Percentiles rank a stretch among this genome's conserved stretches.
Evolutionary conservation across 2,888 invertebrate genomes (phyloP).

Genomic region (Drosophila falleni): DNA sequence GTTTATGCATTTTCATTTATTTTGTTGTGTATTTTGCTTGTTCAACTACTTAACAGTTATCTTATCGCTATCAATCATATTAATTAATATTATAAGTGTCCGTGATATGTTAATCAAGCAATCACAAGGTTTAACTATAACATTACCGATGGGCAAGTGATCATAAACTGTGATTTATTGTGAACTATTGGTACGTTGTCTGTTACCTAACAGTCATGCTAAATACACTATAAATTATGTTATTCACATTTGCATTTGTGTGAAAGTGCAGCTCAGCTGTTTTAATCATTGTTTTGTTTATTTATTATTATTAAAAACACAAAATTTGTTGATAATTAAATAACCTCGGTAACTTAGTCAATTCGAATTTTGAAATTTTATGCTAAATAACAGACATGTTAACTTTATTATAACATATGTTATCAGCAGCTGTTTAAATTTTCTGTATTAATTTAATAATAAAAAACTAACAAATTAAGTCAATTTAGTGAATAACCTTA

Average conservation of each 20-base stretch:
- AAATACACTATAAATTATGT: neutral
- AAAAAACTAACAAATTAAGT: neutral
- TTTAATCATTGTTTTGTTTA: neutral
- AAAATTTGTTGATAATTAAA: constrained; percentile 2
- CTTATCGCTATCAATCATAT: constrained; percentile 53
- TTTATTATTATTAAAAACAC: neutral
- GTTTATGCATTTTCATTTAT: constrained; percentile 1
- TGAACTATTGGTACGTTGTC: neutral
- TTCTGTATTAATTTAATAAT: neutral
- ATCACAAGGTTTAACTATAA: constrained; percentile 41
- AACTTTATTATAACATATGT: neutral
- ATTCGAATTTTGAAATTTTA: neutral
- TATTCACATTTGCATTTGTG: neutral
- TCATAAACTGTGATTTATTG: neutral
- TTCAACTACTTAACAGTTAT: constrained; percentile 7
- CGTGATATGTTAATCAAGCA: constrained; percentile 54
- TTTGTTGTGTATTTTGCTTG: neutral
- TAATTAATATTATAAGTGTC: constrained; percentile 49
- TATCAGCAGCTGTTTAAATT: constrained; percentile 1
- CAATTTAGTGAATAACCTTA: neutral
- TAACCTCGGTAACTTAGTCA: neutral
- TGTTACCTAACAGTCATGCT: neutral
- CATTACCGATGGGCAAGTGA: constrained; percentile 30
- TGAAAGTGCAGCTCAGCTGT: neutral
- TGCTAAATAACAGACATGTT: constrained; percentile 2